Percentiles rank a stretch among this genome's conserved stretches.
Conservation (phyloP, 1,140 invertebrate species). For the Tetragnatha versicolor region DNA sequence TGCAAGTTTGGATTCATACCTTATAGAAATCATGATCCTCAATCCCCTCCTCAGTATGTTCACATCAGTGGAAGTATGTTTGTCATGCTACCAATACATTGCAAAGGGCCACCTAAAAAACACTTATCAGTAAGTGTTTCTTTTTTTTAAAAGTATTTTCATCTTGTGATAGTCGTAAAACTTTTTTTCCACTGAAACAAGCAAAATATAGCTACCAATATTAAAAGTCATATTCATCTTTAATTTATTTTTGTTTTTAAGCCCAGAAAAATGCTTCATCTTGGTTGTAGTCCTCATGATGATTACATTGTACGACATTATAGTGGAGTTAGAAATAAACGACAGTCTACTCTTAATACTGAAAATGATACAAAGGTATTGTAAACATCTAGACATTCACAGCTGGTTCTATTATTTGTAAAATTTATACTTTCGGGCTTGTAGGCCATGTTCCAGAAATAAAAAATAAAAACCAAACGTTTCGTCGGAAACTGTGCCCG, state of each 20-base stretch:
- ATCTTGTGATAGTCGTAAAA: neutral
- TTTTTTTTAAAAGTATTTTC: neutral
- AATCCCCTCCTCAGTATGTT: conserved; percentile 75
- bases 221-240: too few relatives aligned
- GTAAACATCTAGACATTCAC: too few relatives aligned
- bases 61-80: conserved; percentile 95
- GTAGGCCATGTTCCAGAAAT: too few relatives aligned
- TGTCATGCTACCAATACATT: conserved; percentile 70
- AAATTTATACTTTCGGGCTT: too few relatives aligned
- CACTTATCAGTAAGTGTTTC: conserved; percentile 3
- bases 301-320: conserved; percentile 91
- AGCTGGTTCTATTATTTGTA: too few relatives aligned
- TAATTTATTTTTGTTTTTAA: too few relatives aligned
- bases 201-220: neutral
- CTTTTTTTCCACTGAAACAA: too few relatives aligned
- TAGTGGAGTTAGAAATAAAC: conserved; percentile 71
- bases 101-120: neutral
- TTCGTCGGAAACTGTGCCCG: too few relatives aligned
- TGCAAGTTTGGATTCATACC: conserved; percentile 85
- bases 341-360: conserved; percentile 12
- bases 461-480: too few relatives aligned
- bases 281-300: conserved; percentile 87
- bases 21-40: conserved; percentile 58
- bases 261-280: too few relatives aligned
- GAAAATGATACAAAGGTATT: conserved; percentile 47